Evolutionary conservation across 2,797 vertebrate genomes (phyloP).

Genomic region (Phylloscopus collybita): DNA sequence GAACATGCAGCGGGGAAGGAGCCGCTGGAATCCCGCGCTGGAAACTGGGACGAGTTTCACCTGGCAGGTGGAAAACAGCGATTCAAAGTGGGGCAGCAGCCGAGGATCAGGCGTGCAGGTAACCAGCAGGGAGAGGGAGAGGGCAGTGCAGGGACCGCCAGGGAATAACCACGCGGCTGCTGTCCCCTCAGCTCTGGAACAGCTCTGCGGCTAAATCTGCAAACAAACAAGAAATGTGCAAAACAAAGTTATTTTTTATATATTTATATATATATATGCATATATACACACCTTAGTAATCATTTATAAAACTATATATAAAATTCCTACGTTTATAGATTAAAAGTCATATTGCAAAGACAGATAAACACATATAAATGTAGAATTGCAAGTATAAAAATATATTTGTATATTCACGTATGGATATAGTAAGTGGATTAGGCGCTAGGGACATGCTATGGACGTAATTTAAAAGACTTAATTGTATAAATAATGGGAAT

Average conservation of each 20-base stretch:
- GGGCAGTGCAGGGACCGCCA: not conserved
- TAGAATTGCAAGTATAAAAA: not conserved
- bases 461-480: not conserved
- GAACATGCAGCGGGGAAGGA: accelerated
- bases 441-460: not conserved
- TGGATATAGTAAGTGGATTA: not conserved
- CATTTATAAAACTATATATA: accelerated
- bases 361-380: too few relatives aligned
- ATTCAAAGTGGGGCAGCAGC: not conserved
- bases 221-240: accelerated
- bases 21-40: accelerated
- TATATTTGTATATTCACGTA: too few relatives aligned
- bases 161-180: accelerated
- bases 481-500: not conserved
- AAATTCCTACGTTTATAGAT: accelerated
- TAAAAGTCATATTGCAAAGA: not conserved
- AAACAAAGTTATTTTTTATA: not conserved
- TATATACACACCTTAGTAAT: not conserved
- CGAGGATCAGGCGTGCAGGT: not conserved
- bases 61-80: not conserved
- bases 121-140: not conserved
- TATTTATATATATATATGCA: not conserved
- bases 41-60: not conserved
- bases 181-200: accelerated
- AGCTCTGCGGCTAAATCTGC: not conserved